Conservation (phyloP, 2,888 invertebrate species). For the Eupelmus urozonus region DNA sequence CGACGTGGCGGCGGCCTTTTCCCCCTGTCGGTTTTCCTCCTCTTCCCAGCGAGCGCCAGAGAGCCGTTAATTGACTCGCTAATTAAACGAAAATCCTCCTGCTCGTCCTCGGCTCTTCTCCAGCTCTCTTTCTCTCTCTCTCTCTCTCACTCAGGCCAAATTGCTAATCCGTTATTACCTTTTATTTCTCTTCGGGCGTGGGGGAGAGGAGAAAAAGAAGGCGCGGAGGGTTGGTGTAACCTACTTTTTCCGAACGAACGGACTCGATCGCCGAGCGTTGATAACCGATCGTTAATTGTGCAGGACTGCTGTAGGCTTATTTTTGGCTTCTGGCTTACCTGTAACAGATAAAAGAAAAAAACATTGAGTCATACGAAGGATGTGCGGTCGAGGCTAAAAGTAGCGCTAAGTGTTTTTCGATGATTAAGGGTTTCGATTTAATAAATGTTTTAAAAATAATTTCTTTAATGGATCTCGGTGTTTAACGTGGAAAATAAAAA, state of each 20-base stretch:
- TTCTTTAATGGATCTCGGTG: too few relatives aligned
- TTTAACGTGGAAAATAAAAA: too few relatives aligned
- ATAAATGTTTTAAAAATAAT: too few relatives aligned
- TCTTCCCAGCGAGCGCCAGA: neutral
- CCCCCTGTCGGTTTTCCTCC: neutral
- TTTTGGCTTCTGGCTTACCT: slow-evolving; percentile 43
- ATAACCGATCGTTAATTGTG: slow-evolving; percentile 6
- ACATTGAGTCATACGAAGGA: neutral
- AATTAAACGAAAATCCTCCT: slow-evolving; percentile 53
- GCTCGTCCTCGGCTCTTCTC: neutral
- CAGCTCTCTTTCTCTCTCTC: neutral
- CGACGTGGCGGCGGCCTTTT: slow-evolving; percentile 9
- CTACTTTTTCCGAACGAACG: slow-evolving; percentile 30
- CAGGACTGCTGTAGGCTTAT: neutral
- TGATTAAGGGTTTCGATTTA: too few relatives aligned
- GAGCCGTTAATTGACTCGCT: slow-evolving; percentile 55
- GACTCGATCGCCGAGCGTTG: slow-evolving; percentile 29
- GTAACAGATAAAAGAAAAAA: slow-evolving; percentile 31
- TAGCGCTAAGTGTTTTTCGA: too few relatives aligned
- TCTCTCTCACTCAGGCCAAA: slow-evolving; percentile 30
- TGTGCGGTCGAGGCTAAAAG: too few relatives aligned
- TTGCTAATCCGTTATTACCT: slow-evolving; percentile 57
- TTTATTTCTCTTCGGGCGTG: slow-evolving; percentile 35
- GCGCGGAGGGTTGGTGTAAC: slow-evolving; percentile 3
- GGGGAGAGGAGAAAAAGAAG: too few relatives aligned